Evolutionary conservation across 2,113 vertebrate genomes (phyloP), one percentile per base, ranked within the genome.

Genomic region (Pholis gunnellus): DNA sequence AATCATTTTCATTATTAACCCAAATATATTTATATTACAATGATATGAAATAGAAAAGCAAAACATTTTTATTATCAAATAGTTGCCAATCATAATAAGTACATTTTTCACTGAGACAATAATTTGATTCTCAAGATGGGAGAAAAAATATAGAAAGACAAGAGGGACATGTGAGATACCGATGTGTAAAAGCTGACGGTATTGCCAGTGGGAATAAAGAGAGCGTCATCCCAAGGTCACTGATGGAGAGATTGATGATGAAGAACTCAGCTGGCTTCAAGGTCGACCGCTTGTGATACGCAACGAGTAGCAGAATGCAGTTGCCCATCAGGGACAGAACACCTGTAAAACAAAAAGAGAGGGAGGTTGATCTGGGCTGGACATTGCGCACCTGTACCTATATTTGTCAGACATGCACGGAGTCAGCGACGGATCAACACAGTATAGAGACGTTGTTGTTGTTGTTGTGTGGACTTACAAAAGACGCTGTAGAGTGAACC

Each of bases 191-290:
- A 44, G 94, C 87, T 20, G 97, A 97, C 0, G 97, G 92, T 31
- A 96, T 95, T 38, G 96, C 96, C 89, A 97, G 31, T 52, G 97
- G 97, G 84, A 97, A 96, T 61, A 97, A 95, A 0, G 93, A 94
- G 78, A 96, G 88, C 0, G 96, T 96, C 96, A 96, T 97, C 65
- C 96, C 95, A 71, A 97, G 94, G 93, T 97, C 97, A 27, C 96
- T 97, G 91, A 97, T 79, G 56, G 96, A 95, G 64, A 97, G 93
- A 90, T 96, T 97, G 82, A 96, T 89, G 3, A 97, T 96, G 87
- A 97, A 97, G 91, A 96, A 95, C 90, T 97, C 96, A 0, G 96
- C 96, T 9, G 97, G 96, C 83, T 97, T 97, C 88, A 97, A 92
- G 64, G 95, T 92, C 5, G 95, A 94, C 52, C 95, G 91, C 87